A percentile compares a stretch with the other conserved stretches of the same genome.
phyloP scores from a whole-genome alignment of 1,140 invertebrate species.

The Drosophila tani region DNA sequence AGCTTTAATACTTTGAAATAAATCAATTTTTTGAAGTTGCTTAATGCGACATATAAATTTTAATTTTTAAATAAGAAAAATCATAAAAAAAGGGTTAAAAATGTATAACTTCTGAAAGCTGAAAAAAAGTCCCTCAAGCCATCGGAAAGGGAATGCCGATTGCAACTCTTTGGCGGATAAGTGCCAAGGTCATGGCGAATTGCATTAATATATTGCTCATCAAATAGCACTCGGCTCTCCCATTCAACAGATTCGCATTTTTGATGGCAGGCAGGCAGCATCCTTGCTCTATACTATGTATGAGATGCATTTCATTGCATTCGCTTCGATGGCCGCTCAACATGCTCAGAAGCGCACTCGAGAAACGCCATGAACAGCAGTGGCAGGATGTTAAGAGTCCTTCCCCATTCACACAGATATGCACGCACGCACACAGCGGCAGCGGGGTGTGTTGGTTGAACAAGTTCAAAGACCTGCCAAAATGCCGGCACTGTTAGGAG shows the following conservation, averaged over 20 bases:
- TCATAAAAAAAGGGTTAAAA: no score
- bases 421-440: slow-evolving; percentile 14
- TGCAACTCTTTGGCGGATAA: slow-evolving; percentile 5
- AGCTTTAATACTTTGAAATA: background rate
- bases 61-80: no score
- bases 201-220: slow-evolving; percentile 48
- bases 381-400: slow-evolving; percentile 45
- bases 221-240: slow-evolving; percentile 48
- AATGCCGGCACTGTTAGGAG: slow-evolving; percentile 63
- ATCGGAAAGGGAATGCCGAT: background rate
- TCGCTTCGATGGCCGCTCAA: slow-evolving; percentile 58
- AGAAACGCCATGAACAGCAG: slow-evolving; percentile 54
- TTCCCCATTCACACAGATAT: slow-evolving; percentile 36
- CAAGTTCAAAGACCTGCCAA: slow-evolving; percentile 71
- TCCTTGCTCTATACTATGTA: slow-evolving; percentile 21
- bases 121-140: no score
- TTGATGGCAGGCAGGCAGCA: slow-evolving; percentile 21
- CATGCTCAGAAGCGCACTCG: slow-evolving; percentile 54
- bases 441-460: slow-evolving; percentile 15
- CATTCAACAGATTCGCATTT: slow-evolving; percentile 57
- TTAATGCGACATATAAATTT: no score
- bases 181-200: slow-evolving; percentile 48
- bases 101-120: no score
- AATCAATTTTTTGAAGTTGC: background rate
- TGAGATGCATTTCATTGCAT: slow-evolving; percentile 60